Base-by-base conservation (phyloP, 1,140 invertebrate species). In the Drosophila baimaii region DNA sequence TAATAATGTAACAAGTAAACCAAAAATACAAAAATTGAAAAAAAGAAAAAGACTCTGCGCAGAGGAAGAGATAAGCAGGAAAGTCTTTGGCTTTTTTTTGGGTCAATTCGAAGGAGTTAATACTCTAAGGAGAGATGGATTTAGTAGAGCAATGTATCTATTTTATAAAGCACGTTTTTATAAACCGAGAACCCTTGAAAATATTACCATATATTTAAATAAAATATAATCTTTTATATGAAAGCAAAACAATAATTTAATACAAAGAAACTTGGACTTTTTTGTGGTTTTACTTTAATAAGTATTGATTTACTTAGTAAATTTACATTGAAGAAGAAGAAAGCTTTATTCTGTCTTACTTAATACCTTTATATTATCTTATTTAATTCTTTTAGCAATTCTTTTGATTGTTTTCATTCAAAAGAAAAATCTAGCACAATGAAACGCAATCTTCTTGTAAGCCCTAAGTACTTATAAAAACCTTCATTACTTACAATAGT, bases 1-100 rank as follows among this genome's bases (percentile, higher is more conserved):
- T 76, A 86, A 86, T 81, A 85, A 76, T 81, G 68, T 39, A 70
- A 83, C 57, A 63, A 78, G 58, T 47, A 77, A 59, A 68, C 37
- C 21, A 68, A 65, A 51, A 57, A 25, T 29, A 52, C 17, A 31
- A 10, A 51, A 52, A 19, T n/a, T n/a, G n/a, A n/a, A n/a, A n/a
- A n/a, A n/a, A n/a, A n/a, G n/a, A n/a, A 4, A 21, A 51, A 51
- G 47, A n/a, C n/a, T 31, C 12, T 27, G 59, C 12, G 59, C 12
- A n/a, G 33, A 58, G 52, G 27, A 33, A 33, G 21, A 57, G 41
- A 35, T 15, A 39, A 25, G 13, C 33, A 49, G 61, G 25, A 68
- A 66, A 31, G 35, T 4, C 27, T 23, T 10, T 27, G 3, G 9
- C 27, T 23, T 65, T 12, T 69, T 21, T 69, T 68, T 31, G 37